Conservation (phyloP, 2,888 invertebrate species). For the Drosophila formosana region DNA sequence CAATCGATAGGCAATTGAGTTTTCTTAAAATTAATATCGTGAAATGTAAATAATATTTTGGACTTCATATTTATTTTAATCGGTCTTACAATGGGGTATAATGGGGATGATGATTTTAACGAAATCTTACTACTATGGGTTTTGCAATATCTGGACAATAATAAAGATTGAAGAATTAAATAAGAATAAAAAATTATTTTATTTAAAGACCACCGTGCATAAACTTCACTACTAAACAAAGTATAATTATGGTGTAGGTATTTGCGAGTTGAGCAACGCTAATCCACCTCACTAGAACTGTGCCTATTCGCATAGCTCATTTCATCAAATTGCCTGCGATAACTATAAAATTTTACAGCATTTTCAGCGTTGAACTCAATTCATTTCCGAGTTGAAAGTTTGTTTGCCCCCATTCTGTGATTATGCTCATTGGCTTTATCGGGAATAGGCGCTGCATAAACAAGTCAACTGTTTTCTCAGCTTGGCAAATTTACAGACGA, state of each 20-base stretch:
- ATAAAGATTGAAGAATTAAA: too few relatives aligned
- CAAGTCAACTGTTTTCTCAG: constrained; percentile 55
- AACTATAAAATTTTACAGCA: constrained; percentile 75
- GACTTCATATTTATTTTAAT: too few relatives aligned
- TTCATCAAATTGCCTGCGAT: constrained; percentile 63
- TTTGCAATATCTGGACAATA: too few relatives aligned
- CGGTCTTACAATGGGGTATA: too few relatives aligned
- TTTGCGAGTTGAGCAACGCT: background rate
- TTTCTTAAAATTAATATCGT: too few relatives aligned
- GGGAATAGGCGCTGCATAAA: constrained; percentile 55
- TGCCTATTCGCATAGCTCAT: constrained; percentile 42
- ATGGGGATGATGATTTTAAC: too few relatives aligned
- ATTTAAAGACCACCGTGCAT: too few relatives aligned
- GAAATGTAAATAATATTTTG: too few relatives aligned
- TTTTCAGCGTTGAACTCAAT: constrained; percentile 57
- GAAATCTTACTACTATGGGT: too few relatives aligned
- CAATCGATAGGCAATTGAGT: too few relatives aligned
- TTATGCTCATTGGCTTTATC: background rate
- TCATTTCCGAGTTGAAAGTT: constrained; percentile 59
- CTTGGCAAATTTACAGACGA: constrained; percentile 63
- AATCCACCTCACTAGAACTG: background rate
- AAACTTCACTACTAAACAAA: background rate
- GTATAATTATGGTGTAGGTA: constrained; percentile 9
- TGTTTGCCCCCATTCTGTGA: background rate
- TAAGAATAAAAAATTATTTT: too few relatives aligned